A percentile compares a stretch with the other conserved stretches of the same genome.
phyloP scores from a whole-genome alignment of 2,888 invertebrate genomes.

The Strigamia maritima region DNA sequence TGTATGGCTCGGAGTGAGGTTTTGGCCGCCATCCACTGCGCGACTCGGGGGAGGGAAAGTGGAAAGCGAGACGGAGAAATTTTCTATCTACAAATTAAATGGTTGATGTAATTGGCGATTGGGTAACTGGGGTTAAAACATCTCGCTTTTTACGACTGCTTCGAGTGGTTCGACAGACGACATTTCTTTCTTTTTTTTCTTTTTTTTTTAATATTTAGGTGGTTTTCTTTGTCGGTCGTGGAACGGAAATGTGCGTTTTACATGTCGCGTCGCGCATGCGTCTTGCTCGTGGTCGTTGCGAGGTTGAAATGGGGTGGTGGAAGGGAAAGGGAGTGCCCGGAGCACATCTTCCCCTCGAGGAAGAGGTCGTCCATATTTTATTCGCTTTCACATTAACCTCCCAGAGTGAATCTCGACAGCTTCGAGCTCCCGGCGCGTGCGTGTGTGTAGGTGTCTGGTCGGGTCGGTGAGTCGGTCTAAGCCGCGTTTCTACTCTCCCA shows the following conservation, averaged over 20 bases:
- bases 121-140: not conserved
- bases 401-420: not conserved
- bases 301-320: not conserved
- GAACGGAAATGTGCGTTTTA: not conserved
- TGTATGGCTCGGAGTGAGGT: not conserved
- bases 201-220: not conserved
- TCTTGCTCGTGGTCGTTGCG: not conserved
- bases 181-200: not conserved
- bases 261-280: not conserved
- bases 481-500: not conserved
- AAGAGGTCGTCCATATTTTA: slow-evolving; percentile 31
- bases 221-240: not conserved
- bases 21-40: not conserved
- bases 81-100: not conserved
- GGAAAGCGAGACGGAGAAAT: not conserved
- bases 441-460: not conserved
- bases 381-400: not conserved
- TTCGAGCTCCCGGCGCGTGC: not conserved
- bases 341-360: not conserved
- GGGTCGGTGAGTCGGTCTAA: not conserved
- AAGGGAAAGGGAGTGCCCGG: not conserved
- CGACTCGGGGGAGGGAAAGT: not conserved
- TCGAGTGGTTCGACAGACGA: not conserved
- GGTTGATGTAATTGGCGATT: not conserved
- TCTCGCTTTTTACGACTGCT: no score